A percentile compares a stretch with the other conserved stretches of the same genome.
These are phyloP conservation scores for Chionoecetes opilio DNA, from an alignment of 1,140 invertebrate species.

Conservation along the genomic window DNA sequence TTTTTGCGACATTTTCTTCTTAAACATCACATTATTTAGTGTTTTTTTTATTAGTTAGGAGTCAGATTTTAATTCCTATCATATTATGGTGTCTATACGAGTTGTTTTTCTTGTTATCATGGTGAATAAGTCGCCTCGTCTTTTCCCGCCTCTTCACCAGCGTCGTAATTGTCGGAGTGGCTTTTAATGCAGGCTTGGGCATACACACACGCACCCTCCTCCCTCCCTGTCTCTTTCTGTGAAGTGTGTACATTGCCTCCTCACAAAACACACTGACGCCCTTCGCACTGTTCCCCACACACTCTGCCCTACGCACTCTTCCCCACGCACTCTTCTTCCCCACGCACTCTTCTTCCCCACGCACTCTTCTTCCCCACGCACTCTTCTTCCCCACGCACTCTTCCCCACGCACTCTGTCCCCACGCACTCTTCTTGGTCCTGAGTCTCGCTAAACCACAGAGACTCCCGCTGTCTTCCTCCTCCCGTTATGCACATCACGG, in stretches of 20 bases:
- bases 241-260: not conserved
- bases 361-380: no score
- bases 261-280: not conserved
- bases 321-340: not conserved
- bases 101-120: not conserved
- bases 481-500: conserved; percentile 3
- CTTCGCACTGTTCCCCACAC: no score
- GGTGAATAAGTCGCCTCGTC: not conserved
- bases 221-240: not conserved
- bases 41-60: no score
- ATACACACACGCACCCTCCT: not conserved
- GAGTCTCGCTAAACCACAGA: not conserved
- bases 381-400: not conserved
- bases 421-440: not conserved
- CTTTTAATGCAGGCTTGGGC: not conserved
- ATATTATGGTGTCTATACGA: not conserved
- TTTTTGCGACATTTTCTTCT: not conserved
- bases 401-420: no score
- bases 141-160: not conserved
- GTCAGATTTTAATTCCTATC: no score
- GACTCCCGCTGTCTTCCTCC: not conserved
- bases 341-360: not conserved
- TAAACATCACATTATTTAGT: not conserved
- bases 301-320: no score
- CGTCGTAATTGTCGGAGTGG: not conserved